phyloP scores from a whole-genome alignment of 2,797 vertebrate genomes.

The Rhincodon typus region DNA sequence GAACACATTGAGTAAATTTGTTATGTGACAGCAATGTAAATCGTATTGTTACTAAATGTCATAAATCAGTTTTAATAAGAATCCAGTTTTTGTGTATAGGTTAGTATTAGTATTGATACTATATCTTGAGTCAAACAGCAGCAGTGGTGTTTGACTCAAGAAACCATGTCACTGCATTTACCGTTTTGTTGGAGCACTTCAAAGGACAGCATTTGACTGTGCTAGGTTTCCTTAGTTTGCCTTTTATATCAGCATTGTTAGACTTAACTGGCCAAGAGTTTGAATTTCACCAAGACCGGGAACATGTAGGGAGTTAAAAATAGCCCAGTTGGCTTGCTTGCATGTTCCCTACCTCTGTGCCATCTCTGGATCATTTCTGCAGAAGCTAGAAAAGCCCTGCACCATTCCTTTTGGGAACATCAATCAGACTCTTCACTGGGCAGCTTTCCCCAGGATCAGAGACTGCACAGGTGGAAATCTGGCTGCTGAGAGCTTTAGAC shows the following conservation, averaged over 20 bases:
- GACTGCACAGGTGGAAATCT: neutral
- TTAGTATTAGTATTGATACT: no score
- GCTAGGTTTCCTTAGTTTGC: neutral
- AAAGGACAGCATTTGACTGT: neutral
- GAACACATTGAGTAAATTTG: no score
- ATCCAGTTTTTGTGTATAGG: no score
- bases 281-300: neutral
- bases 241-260: neutral
- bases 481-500: no score
- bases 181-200: neutral
- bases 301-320: neutral
- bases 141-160: no score
- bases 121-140: no score
- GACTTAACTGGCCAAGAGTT: neutral
- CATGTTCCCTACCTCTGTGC: neutral
- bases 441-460: neutral
- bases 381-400: neutral
- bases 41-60: no score
- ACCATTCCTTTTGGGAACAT: neutral
- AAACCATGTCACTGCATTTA: neutral
- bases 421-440: neutral
- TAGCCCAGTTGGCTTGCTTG: neutral
- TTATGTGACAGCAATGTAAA: no score
- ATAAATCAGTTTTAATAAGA: no score
- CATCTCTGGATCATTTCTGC: neutral